These are phyloP conservation scores for Ptyas mucosa DNA, from an alignment of 2,113 vertebrate species.

Conservation along the genomic window DNA sequence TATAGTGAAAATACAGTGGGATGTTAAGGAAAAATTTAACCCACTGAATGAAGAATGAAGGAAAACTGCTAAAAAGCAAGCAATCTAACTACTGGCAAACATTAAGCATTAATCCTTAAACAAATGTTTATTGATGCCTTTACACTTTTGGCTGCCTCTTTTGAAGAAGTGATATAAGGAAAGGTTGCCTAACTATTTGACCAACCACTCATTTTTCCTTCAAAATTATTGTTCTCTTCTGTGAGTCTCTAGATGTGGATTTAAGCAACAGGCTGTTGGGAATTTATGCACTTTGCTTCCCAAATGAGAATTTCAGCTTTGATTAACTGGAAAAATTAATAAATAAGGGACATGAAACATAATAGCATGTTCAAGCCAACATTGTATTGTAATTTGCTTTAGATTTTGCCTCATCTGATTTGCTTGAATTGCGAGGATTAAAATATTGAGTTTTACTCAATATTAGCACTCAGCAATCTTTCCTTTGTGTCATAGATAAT, in stretches of 20 bases:
- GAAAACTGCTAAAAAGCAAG: not conserved
- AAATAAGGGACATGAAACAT: not conserved
- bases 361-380: not conserved
- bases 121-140: not conserved
- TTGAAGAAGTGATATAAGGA: not conserved
- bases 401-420: not conserved
- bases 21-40: not conserved
- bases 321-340: not conserved
- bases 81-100: not conserved
- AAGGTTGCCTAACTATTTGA: not conserved
- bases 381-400: not conserved
- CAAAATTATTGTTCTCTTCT: not conserved
- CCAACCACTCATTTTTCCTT: not conserved
- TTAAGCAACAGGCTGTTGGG: not conserved
- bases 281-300: not conserved
- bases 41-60: not conserved
- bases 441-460: not conserved
- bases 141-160: not conserved
- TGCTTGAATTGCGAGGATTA: not conserved
- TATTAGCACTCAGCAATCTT: not conserved
- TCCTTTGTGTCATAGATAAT: accelerated
- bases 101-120: not conserved
- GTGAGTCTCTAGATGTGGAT: not conserved
- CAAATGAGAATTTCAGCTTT: not conserved
- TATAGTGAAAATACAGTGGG: not conserved